phyloP scores from a whole-genome alignment of 2,888 invertebrate genomes.

The Lepidocyrtoides sp. region DNA sequence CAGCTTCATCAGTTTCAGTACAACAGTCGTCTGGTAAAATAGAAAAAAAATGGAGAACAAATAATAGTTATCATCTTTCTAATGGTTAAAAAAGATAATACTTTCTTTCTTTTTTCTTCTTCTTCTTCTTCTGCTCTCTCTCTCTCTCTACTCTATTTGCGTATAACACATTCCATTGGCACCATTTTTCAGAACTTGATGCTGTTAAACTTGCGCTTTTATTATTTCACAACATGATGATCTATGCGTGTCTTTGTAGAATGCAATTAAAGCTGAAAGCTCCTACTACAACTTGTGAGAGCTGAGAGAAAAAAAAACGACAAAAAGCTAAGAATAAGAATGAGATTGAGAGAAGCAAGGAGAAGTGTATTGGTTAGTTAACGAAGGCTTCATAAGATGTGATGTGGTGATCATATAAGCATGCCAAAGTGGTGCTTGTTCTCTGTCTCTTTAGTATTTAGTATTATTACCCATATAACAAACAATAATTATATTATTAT shows the following conservation, averaged over 20 bases:
- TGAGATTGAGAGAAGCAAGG: too few relatives aligned
- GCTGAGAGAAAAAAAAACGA: background rate
- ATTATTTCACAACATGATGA: conserved; percentile 23
- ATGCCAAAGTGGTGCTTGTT: conserved; percentile 48
- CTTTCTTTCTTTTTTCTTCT: background rate
- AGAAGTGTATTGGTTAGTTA: background rate
- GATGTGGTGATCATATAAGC: background rate
- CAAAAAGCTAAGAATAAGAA: background rate
- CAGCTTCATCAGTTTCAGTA: conserved; percentile 5
- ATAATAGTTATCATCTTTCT: conserved; percentile 36
- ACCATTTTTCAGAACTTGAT: conserved; percentile 59
- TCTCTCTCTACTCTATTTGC: background rate
- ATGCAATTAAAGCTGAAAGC: conserved; percentile 67
- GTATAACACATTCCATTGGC: conserved; percentile 61
- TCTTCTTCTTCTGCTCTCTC: background rate
- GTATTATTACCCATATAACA: conserved; percentile 45
- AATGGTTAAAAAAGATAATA: conserved; percentile 18
- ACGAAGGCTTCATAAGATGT: too few relatives aligned
- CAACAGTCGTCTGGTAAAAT: conserved; percentile 22
- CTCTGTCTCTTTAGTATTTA: conserved; percentile 40
- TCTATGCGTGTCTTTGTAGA: conserved; percentile 28
- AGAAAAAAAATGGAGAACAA: conserved; percentile 40
- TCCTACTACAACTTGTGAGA: conserved; percentile 23
- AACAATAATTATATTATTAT: conserved; percentile 52
- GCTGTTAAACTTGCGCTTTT: conserved; percentile 37